Base-by-base conservation (phyloP, 2,113 vertebrate species). In the Bothrops jararaca region DNA sequence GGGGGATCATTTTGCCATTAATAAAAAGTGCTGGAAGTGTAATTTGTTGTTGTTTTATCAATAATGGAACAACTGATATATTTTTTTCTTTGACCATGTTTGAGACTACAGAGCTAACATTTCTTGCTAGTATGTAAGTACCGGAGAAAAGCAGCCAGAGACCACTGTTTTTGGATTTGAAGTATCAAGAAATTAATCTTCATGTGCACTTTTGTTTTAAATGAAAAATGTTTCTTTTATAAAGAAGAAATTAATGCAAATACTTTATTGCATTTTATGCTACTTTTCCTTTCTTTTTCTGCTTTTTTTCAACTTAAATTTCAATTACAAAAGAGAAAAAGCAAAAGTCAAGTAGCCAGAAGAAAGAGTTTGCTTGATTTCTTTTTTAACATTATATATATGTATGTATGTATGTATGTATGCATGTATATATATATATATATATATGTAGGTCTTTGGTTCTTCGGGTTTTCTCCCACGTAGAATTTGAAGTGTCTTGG, bases 141-240 rank as follows among this genome's bases (percentile, higher is more conserved):
- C 1, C 8, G 12, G 4, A 4, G 80, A 89, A 88, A 53, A 26
- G 53, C 1, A 85, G 54, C 50, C 0, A 93, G 92, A 95, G 94
- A 15, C 1, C 53, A 94, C 48, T 7, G 86, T 90, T 42, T 64
- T 56, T 29, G 3, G 39, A 57, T 9, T 86, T 23, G 13, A 89
- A 74, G 7, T 48, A 20, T n/a, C 92, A 90, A 86, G n/a, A 42
- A 93, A 95, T 91, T 23, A 6, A 86, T 93, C 50, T 93, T 92
- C 69, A 92, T 45, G 34, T 92, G 69, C 23, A 53, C 42, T 42
- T 93, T 93, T 91, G 88, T 94, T 87, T 91, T 91, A 92, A 94
- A 95, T 87, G 50, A 93, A 29, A 94, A 89, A 92, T 85, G n/a
- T 86, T 95, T 69, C 48, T 94, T 95, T 93, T 90, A 92, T 22